Conservation (phyloP, 1,140 invertebrate genomes). For the Phymastichus coffea region DNA sequence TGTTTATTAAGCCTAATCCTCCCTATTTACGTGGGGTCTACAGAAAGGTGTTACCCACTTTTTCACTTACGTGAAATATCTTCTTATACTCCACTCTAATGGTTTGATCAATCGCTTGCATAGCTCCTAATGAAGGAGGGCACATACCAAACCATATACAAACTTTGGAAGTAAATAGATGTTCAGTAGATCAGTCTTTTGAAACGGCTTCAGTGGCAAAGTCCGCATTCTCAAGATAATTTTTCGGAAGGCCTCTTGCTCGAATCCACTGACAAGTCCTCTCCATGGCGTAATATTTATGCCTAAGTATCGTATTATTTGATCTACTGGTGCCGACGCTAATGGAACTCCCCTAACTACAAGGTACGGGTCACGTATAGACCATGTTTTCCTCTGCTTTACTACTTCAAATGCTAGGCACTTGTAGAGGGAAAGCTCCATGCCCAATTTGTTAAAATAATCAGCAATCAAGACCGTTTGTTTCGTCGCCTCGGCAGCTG, state of each 20-base stretch:
- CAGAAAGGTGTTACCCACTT: not conserved
- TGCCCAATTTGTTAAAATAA: not conserved
- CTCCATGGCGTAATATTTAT: not conserved
- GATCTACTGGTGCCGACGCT: not conserved
- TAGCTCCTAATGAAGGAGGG: not conserved
- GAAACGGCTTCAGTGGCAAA: not conserved
- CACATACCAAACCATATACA: not conserved
- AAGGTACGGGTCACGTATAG: not conserved
- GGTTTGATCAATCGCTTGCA: not conserved
- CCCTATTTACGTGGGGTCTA: not conserved
- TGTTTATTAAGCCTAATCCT: not conserved
- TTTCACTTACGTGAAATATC: not conserved
- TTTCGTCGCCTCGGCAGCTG: not conserved
- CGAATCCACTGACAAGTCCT: not conserved
- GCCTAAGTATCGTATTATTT: not conserved
- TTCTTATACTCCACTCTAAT: not conserved
- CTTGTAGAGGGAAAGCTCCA: not conserved
- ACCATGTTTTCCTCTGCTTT: not conserved
- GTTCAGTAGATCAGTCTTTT: not conserved
- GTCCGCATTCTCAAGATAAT: not conserved
- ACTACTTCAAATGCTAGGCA: not conserved
- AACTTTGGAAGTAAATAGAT: not conserved
- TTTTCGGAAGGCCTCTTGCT: not conserved
- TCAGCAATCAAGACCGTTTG: not conserved
- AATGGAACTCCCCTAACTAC: not conserved